A percentile compares a stretch with the other conserved stretches of the same genome.
Evolutionary conservation across 1,140 invertebrate species (phyloP).

Genomic region (Heterodera schachtii): DNA sequence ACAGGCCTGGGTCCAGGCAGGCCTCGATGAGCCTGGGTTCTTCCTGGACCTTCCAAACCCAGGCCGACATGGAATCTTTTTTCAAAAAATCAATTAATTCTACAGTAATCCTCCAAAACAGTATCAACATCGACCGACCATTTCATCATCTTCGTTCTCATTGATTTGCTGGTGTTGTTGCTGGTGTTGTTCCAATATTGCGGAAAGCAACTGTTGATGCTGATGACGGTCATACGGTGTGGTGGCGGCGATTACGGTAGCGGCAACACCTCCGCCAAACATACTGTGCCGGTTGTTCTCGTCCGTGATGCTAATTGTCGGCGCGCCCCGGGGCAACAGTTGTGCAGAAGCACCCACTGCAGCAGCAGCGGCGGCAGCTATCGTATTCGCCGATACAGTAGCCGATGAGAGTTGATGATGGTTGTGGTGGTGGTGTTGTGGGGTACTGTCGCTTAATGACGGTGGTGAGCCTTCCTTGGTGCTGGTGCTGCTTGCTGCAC

Average conservation of each 20-base stretch:
- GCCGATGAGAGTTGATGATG: background rate
- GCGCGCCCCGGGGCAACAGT: slow-evolving; percentile 48
- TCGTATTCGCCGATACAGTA: background rate
- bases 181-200: background rate
- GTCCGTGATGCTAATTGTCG: slow-evolving; percentile 62
- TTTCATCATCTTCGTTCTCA: background rate
- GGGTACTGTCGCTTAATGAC: background rate
- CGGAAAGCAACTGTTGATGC: slow-evolving; percentile 5
- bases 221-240: slow-evolving; percentile 32
- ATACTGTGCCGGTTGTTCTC: slow-evolving; percentile 59
- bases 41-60: too few species aligned
- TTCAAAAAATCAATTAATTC: too few species aligned
- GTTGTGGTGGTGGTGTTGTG: background rate
- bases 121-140: too few species aligned
- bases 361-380: slow-evolving; percentile 8
- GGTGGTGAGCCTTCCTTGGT: slow-evolving; percentile 25
- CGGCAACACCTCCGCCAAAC: background rate
- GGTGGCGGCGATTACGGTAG: background rate
- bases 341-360: background rate
- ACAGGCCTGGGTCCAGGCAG: too few species aligned
- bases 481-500: slow-evolving; percentile 29
- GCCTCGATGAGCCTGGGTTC: too few species aligned
- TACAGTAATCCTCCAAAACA: too few species aligned
- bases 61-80: too few species aligned
- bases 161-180: background rate